Percentiles rank a stretch among this genome's conserved stretches.
Evolutionary conservation across 2,888 invertebrate species (phyloP).

Genomic region (Nasonia oneida): DNA sequence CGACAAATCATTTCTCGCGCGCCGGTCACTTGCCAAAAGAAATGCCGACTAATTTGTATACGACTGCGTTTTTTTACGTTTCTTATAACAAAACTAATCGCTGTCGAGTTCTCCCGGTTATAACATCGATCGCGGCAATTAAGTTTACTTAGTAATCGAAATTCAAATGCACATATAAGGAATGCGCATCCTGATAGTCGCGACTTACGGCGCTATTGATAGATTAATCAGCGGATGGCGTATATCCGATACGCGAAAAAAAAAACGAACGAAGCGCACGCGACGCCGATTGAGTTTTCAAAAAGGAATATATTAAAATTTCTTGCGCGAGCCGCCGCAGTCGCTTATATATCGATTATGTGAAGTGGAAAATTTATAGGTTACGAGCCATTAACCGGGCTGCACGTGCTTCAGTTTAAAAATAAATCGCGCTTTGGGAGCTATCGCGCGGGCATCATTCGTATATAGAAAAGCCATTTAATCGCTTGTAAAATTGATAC

Average conservation of each 20-base stretch:
- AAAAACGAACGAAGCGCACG: not conserved
- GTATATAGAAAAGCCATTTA: conserved; percentile 17
- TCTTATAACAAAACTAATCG: not conserved
- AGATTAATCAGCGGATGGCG: conserved; percentile 21
- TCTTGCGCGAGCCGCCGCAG: conserved; percentile 7
- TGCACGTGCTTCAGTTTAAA: conserved; percentile 57
- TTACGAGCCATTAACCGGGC: conserved; percentile 58
- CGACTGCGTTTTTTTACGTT: not conserved
- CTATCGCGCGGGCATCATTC: conserved; percentile 1
- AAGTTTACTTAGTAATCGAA: conserved; percentile 16
- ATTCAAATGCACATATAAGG: not conserved
- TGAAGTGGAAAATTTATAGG: conserved; percentile 59
- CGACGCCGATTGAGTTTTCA: conserved; percentile 22
- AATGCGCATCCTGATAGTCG: not conserved
- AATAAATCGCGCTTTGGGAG: conserved; percentile 46
- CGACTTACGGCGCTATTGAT: not conserved
- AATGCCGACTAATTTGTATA: not conserved
- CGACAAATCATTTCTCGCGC: not conserved
- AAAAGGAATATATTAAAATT: conserved; percentile 34
- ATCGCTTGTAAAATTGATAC: conserved; percentile 42
- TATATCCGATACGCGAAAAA: not conserved
- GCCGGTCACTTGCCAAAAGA: not conserved
- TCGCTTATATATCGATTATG: conserved; percentile 44
- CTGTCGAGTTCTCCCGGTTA: not conserved
- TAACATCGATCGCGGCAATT: not conserved